Evolutionary conservation across 53 echinoderm and acorn worm genomes (phyloP).

Genomic region (Holothuria scabra): DNA sequence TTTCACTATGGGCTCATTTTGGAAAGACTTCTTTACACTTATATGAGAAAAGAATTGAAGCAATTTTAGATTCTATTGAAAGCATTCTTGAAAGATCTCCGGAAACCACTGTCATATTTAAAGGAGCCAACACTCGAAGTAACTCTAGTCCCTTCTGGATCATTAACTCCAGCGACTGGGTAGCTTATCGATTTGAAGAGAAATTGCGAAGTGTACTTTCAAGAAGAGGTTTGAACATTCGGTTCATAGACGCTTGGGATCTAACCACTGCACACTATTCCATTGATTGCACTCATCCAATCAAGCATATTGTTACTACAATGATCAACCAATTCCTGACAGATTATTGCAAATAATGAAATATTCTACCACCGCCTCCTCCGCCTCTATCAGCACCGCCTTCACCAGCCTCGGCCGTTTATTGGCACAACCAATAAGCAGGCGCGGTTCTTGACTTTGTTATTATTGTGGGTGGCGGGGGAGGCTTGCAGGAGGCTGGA

Average conservation of each 20-base stretch:
- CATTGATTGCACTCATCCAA: neutral
- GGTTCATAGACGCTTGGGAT: slow-evolving; percentile 14
- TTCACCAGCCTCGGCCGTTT: no score
- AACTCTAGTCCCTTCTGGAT: neutral
- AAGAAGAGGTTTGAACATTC: neutral
- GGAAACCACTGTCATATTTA: slow-evolving; percentile 5
- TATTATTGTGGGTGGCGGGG: no score
- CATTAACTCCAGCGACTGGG: neutral
- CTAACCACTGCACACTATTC: slow-evolving; percentile 3
- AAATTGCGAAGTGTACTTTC: neutral
- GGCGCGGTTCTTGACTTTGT: no score
- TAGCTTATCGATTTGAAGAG: slow-evolving; percentile 16
- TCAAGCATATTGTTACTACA: neutral
- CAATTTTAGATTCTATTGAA: neutral
- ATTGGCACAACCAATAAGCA: no score
- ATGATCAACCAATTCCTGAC: neutral
- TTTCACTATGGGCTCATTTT: slow-evolving; percentile 20
- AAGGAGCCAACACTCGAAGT: slow-evolving; percentile 17
- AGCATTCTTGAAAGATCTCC: neutral
- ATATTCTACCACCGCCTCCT: no score
- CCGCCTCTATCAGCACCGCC: no score
- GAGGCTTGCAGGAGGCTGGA: no score
- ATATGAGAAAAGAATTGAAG: neutral
- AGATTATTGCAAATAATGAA: neutral
- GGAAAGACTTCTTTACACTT: neutral